phyloP scores from a whole-genome alignment of 1,140 invertebrate genomes.

The Whitmania pigra region DNA sequence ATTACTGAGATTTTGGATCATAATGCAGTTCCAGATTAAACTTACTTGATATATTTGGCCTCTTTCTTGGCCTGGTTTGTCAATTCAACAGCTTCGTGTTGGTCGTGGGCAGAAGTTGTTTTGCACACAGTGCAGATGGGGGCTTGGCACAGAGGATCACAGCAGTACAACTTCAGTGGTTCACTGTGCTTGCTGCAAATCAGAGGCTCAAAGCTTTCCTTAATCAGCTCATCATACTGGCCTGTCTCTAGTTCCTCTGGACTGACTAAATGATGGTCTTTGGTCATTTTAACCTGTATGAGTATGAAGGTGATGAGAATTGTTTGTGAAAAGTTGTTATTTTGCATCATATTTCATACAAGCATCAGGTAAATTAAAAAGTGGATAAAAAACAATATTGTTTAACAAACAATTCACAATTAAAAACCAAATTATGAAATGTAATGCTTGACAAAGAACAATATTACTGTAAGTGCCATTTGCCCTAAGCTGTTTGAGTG shows the following conservation, averaged over 20 bases:
- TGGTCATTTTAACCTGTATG: conserved; percentile 21
- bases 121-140: conserved; percentile 26
- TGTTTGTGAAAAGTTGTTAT: too few species aligned
- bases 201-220: conserved; percentile 25
- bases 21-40: background rate
- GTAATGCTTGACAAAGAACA: too few species aligned
- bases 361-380: too few species aligned
- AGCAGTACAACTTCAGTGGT: conserved; percentile 22
- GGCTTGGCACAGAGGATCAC: conserved; percentile 18
- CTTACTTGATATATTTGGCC: conserved; percentile 9
- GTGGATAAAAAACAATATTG: too few species aligned
- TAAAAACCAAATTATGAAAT: too few species aligned
- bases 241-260: conserved; percentile 20
- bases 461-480: too few species aligned
- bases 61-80: conserved; percentile 19
- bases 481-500: too few species aligned
- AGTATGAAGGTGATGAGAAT: background rate
- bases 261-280: conserved; percentile 20
- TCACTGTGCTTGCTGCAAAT: conserved; percentile 25
- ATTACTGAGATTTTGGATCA: background rate
- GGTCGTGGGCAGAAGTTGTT: conserved; percentile 23
- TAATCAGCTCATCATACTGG: conserved; percentile 22
- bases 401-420: too few species aligned
- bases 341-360: too few species aligned
- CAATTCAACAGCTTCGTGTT: conserved; percentile 22